These are phyloP conservation scores for Narcine bancroftii DNA, from an alignment of 2,113 vertebrate species.

Conservation along the genomic window DNA sequence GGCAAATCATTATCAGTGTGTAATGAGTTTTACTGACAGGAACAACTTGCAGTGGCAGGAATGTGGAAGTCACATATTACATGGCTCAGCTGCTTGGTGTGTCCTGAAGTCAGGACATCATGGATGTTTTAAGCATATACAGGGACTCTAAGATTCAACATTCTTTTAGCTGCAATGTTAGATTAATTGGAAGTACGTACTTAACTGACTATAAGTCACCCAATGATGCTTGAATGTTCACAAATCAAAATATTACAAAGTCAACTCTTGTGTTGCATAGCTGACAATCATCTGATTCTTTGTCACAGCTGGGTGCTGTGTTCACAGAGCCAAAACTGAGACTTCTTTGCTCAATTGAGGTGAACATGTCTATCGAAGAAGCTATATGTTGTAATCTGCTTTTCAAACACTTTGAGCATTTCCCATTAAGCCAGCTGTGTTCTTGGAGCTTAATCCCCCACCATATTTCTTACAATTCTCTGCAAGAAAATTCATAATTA, in stretches of 20 bases:
- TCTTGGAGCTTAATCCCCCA: not conserved
- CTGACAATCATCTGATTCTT: constrained; percentile 30
- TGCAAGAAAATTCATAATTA: not conserved
- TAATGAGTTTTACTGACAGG: not conserved
- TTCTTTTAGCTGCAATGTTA: not conserved
- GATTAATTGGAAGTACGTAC: not conserved
- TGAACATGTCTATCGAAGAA: constrained; percentile 17
- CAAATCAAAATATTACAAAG: not conserved
- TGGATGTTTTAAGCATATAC: not conserved
- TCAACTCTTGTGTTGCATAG: not conserved
- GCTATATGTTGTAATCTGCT: not conserved
- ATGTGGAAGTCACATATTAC: not conserved
- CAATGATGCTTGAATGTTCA: not conserved
- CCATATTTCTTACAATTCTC: constrained; percentile 8
- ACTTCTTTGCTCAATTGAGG: constrained; percentile 12
- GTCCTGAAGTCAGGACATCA: not conserved
- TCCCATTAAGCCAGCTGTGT: not conserved
- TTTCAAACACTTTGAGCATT: constrained; percentile 18
- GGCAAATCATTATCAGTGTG: not conserved
- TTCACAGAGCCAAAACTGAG: constrained; percentile 22
- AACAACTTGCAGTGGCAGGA: not conserved
- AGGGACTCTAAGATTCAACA: not conserved
- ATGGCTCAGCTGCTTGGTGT: not conserved
- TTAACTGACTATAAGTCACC: not conserved
- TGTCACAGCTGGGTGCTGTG: constrained; percentile 17